Conservation (phyloP, 2,888 invertebrate genomes). For the Pyrrhia umbra region DNA sequence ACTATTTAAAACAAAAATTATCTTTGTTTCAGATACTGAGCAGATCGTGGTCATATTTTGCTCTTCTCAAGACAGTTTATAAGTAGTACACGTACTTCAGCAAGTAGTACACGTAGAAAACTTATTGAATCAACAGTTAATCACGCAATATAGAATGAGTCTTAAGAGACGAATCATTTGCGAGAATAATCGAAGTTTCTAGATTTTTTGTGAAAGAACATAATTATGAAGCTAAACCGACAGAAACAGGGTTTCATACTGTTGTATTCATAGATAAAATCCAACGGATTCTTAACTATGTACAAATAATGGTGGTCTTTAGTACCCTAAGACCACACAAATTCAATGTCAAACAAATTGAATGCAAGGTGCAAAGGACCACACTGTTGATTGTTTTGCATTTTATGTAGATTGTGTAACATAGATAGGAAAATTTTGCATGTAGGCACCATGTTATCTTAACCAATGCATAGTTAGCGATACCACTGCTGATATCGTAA, state of each 20-base stretch:
- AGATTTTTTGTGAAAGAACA: too few relatives aligned
- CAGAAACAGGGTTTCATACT: too few relatives aligned
- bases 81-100: conserved; percentile 64
- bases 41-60: conserved; percentile 82
- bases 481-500: background rate
- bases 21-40: conserved; percentile 78
- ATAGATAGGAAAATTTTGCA: background rate
- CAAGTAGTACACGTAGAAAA: too few relatives aligned
- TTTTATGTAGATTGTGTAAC: conserved; percentile 18
- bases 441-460: background rate
- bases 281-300: background rate
- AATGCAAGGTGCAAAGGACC: conserved; percentile 4
- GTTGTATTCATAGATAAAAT: too few relatives aligned
- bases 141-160: too few relatives aligned
- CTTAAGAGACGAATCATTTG: too few relatives aligned
- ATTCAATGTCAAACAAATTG: background rate
- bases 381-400: conserved; percentile 21
- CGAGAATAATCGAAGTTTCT: too few relatives aligned
- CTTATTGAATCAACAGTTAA: too few relatives aligned
- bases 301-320: background rate
- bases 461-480: background rate
- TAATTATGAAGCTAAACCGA: too few relatives aligned
- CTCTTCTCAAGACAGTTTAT: conserved; percentile 78
- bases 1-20: too few relatives aligned
- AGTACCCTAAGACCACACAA: background rate